Conservation (phyloP, 1,140 invertebrate genomes). For the Teleogryllus occipitalis region DNA sequence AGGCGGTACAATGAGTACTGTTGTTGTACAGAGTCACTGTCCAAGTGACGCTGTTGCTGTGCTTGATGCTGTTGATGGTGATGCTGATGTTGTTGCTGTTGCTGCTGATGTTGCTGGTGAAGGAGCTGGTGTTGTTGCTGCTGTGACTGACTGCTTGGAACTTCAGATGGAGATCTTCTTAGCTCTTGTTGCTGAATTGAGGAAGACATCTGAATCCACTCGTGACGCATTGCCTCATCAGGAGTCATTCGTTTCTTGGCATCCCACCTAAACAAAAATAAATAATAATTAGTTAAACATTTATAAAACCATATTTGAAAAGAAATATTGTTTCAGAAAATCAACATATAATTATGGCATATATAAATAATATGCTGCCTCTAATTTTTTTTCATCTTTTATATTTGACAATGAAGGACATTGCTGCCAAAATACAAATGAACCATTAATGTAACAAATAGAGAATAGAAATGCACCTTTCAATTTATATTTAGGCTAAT, state of each 20-base stretch:
- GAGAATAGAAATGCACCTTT: too few species aligned
- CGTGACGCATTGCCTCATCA: slow-evolving; percentile 72
- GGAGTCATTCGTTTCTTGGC: slow-evolving; percentile 86
- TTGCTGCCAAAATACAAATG: too few species aligned
- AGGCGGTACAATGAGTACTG: slow-evolving; percentile 36
- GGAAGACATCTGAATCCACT: slow-evolving; percentile 51
- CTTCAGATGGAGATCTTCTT: slow-evolving; percentile 33
- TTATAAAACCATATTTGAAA: too few species aligned
- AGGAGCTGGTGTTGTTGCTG: slow-evolving; percentile 30
- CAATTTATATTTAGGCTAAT: too few species aligned
- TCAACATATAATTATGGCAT: too few species aligned
- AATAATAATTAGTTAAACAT: background rate
- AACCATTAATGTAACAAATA: too few species aligned
- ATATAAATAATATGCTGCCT: too few species aligned
- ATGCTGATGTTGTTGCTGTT: slow-evolving; percentile 35
- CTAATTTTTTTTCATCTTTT: too few species aligned
- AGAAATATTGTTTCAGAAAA: too few species aligned
- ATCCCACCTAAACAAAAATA: slow-evolving; percentile 71
- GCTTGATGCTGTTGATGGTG: slow-evolving; percentile 26
- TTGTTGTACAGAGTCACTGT: slow-evolving; percentile 35
- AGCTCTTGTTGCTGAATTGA: slow-evolving; percentile 29
- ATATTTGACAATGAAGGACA: too few species aligned
- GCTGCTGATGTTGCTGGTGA: slow-evolving; percentile 29
- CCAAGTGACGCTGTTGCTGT: slow-evolving; percentile 32
- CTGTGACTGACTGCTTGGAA: slow-evolving; percentile 27